These are phyloP conservation scores for Pseudorectes ferrugineus DNA, from an alignment of 2,113 vertebrate genomes.

Conservation along the genomic window DNA sequence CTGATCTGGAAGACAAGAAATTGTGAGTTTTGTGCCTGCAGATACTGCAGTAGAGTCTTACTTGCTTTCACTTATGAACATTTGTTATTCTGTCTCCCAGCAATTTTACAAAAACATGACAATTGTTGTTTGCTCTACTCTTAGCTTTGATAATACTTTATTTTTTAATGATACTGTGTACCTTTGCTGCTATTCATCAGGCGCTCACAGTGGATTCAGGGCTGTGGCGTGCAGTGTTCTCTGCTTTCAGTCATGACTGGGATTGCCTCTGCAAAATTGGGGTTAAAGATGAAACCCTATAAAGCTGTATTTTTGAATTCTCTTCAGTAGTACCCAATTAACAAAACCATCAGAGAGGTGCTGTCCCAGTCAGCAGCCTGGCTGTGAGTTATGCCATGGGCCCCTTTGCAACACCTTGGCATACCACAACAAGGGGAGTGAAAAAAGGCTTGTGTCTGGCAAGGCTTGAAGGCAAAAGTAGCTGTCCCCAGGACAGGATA, in stretches of 20 bases:
- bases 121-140: background rate
- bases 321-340: background rate
- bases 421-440: background rate
- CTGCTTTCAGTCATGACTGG: background rate
- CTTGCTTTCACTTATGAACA: background rate
- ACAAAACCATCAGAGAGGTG: background rate
- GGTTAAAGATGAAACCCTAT: background rate
- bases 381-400: background rate
- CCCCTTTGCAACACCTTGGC: background rate
- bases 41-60: background rate
- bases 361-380: background rate
- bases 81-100: background rate
- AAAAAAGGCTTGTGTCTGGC: background rate
- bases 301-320: background rate
- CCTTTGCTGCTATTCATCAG: background rate
- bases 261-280: background rate
- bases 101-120: background rate
- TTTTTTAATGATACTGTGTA: background rate
- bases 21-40: background rate
- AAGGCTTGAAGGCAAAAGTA: background rate
- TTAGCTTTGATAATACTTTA: background rate
- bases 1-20: background rate
- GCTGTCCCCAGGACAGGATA: background rate
- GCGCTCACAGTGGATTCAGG: accelerated
- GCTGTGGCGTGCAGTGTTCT: background rate